A percentile compares a stretch with the other conserved stretches of the same genome.
Conservation (phyloP, 92 coral and sea anemone genomes). For the Palythoa grandis region DNA sequence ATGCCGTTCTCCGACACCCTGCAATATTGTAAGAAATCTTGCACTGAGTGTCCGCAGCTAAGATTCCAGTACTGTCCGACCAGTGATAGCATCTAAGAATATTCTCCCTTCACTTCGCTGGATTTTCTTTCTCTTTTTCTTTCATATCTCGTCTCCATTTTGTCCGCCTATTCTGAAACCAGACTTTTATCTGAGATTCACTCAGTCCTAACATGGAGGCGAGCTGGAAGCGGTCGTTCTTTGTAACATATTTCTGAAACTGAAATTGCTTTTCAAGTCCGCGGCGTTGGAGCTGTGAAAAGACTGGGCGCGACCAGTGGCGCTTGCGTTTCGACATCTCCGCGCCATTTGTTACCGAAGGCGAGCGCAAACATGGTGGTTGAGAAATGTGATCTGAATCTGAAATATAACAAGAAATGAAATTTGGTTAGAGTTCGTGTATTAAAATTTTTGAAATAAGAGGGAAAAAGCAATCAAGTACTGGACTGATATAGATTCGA, state of each 20-base stretch:
- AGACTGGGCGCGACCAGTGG: slow-evolving; percentile 95
- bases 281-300: slow-evolving; percentile 91
- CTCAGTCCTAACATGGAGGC: slow-evolving; percentile 91
- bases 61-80: no score
- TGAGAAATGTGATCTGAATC: neutral
- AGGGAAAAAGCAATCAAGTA: no score
- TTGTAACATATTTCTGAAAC: slow-evolving; percentile 87
- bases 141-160: slow-evolving; percentile 81
- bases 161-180: slow-evolving; percentile 98
- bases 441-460: no score
- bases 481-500: no score
- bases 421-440: neutral
- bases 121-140: slow-evolving; percentile 45
- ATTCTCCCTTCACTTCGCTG: no score
- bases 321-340: slow-evolving; percentile 22
- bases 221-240: slow-evolving; percentile 88
- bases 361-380: neutral
- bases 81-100: no score
- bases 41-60: no score
- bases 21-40: no score
- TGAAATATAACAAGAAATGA: neutral
- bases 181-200: slow-evolving; percentile 96
- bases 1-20: no score
- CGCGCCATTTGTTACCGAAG: neutral
- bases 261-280: slow-evolving; percentile 92